Evolutionary conservation across 2,888 invertebrate genomes (phyloP), one percentile per base, ranked within the genome.

Genomic region (Andrena camellia): DNA sequence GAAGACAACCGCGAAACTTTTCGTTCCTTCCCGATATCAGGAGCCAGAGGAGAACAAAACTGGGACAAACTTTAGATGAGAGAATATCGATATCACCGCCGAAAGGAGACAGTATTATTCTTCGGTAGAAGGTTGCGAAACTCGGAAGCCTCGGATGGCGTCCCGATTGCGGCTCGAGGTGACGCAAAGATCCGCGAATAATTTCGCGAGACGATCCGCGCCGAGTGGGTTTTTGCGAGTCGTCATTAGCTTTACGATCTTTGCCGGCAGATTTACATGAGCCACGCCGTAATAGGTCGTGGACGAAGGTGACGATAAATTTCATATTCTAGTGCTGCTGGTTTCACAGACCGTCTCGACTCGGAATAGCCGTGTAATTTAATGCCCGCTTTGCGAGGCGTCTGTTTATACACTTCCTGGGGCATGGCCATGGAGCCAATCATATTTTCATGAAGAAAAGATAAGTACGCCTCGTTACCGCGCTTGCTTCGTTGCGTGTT

Each of bases 171-270:
- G 42, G 17, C 13, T 42, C 13, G 29, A 35, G 17, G 13, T 7
- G 69, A 60, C 31, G 50, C 31, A 20, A 66, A 31, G 48, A 17
- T 29, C 13, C 5, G 10, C n/a, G 23, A 29, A 60, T 72, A 66
- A 78, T 81, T 82, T 71, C 74, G 33, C 52, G n/a, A 20, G 62
- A 72, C 62, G 29, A 77, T 71, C 64, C 54, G n/a, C 23, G 42
- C 69, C 6, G 52, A 10, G 33, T 60, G 60, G 48, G 23, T 79
- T 79, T 71, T 88, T 78, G 62, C 59, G 35, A 76, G 83, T 83
- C 87, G 82, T 90, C 89, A 90, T 92, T 90, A 91, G 87, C 87
- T 92, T 92, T 91, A 92, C 87, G 91, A 90, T 89, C 87, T 79
- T 17, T 83, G 85, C 83, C 71, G 68, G 85, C 86, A 86, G 89